A percentile compares a stretch with the other conserved stretches of the same genome.
Conservation (phyloP, 2,888 invertebrate genomes). For the Rhagophthalmus giganteus region DNA sequence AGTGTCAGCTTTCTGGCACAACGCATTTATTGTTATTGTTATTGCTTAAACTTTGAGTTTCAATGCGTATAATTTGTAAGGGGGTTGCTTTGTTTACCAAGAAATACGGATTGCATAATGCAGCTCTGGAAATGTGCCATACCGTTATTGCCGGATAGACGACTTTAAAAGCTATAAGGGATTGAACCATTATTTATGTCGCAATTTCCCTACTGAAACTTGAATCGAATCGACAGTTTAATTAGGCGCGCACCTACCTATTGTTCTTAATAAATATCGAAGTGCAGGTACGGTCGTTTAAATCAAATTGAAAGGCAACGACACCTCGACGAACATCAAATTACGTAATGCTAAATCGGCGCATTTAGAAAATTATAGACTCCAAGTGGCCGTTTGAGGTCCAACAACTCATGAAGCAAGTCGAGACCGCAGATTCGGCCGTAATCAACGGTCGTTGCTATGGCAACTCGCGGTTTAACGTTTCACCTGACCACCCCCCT, state of each 20-base stretch:
- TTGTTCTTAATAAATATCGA: too few species aligned
- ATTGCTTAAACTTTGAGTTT: conserved; percentile 42
- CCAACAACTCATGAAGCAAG: conserved; percentile 36
- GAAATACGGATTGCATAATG: conserved; percentile 41
- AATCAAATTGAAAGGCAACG: conserved; percentile 1
- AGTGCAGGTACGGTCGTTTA: too few species aligned
- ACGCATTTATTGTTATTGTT: conserved; percentile 50
- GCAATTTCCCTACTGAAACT: too few species aligned
- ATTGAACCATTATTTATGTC: conserved; percentile 44
- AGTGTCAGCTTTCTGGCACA: conserved; percentile 44
- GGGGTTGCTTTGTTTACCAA: conserved; percentile 27
- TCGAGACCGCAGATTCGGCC: conserved; percentile 39
- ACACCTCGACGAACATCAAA: conserved; percentile 7
- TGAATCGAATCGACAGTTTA: too few species aligned
- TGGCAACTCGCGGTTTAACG: conserved; percentile 42
- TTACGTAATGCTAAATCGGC: conserved; percentile 18
- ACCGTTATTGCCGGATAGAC: conserved; percentile 46
- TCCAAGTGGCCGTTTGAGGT: conserved; percentile 33
- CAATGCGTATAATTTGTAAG: conserved; percentile 42
- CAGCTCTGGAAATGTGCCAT: conserved; percentile 44
- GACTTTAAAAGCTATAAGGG: conserved; percentile 46
- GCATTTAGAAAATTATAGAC: conserved; percentile 29
- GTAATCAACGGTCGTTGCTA: conserved; percentile 42
- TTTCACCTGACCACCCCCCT: conserved; percentile 45
- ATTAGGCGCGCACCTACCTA: too few species aligned